A percentile compares a stretch with the other conserved stretches of the same genome.
Evolutionary conservation across 23 tunicate species (phyloP).

Genomic region (Trididemnum nubilum): DNA sequence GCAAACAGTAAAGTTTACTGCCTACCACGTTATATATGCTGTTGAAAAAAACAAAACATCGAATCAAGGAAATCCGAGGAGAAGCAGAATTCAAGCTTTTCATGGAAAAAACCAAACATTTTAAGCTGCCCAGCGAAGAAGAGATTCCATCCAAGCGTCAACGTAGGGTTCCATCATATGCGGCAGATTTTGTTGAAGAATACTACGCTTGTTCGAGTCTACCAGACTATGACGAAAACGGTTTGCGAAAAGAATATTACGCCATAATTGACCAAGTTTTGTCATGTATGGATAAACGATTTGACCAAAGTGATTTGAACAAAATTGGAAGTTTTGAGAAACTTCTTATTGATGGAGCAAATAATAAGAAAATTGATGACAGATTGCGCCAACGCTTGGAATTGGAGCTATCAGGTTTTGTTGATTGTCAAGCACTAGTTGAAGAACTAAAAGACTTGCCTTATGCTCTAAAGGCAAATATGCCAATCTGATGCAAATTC

Average conservation of each 20-base stretch:
- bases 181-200: constrained; percentile 31
- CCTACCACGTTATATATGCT: constrained; percentile 30
- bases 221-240: constrained; percentile 26
- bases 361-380: constrained; percentile 23
- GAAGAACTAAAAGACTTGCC: constrained; percentile 33
- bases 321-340: constrained; percentile 22
- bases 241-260: constrained; percentile 35
- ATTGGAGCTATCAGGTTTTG: constrained; percentile 19
- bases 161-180: constrained; percentile 22
- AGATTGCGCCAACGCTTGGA: constrained; percentile 37
- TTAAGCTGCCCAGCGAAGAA: constrained; percentile 29
- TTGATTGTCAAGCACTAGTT: constrained; percentile 35
- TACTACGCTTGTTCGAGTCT: constrained; percentile 33
- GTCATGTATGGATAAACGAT: constrained; percentile 31
- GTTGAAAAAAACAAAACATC: constrained; percentile 29
- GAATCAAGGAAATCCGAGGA: constrained; percentile 28
- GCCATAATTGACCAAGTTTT: constrained; percentile 30
- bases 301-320: constrained; percentile 32
- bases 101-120: constrained; percentile 27
- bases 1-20: constrained; percentile 35
- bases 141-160: constrained; percentile 30
- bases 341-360: constrained; percentile 31
- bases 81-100: constrained; percentile 32
- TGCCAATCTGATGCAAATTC: constrained; percentile 16
- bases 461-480: constrained; percentile 16